phyloP scores from a whole-genome alignment of 2,113 vertebrate genomes.

The Amazona vittata region DNA sequence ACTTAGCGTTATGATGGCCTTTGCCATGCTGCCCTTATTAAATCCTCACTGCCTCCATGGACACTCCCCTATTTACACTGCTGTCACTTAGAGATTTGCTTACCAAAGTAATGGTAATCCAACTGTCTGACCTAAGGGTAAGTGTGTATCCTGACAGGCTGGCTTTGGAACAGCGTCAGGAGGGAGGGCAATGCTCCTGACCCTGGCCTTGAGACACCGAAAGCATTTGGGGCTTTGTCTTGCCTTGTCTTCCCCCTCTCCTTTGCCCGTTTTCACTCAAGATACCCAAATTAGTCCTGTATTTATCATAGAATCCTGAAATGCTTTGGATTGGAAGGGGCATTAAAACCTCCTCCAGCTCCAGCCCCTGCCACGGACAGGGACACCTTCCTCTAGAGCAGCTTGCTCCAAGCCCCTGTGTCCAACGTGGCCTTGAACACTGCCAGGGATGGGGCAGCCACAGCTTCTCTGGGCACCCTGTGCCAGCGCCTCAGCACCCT shows the following conservation, averaged over 20 bases:
- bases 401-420: no score
- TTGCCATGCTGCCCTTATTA: neutral
- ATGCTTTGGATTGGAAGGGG: neutral
- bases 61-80: neutral
- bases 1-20: neutral
- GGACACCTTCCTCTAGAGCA: neutral
- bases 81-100: neutral
- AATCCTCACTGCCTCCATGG: neutral
- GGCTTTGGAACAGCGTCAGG: neutral
- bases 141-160: accelerated
- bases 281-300: neutral
- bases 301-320: neutral
- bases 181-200: neutral
- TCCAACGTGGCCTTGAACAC: no score
- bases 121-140: neutral
- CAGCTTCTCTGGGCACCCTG: no score
- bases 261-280: neutral
- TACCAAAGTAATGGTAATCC: neutral
- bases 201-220: neutral
- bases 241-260: neutral
- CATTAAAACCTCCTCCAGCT: neutral
- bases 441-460: no score
- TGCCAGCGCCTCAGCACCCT: no score
- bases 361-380: neutral
- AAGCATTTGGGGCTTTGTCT: neutral